Base-by-base conservation (phyloP, 2,113 vertebrate species). In the Nyctibius bracteatus region DNA sequence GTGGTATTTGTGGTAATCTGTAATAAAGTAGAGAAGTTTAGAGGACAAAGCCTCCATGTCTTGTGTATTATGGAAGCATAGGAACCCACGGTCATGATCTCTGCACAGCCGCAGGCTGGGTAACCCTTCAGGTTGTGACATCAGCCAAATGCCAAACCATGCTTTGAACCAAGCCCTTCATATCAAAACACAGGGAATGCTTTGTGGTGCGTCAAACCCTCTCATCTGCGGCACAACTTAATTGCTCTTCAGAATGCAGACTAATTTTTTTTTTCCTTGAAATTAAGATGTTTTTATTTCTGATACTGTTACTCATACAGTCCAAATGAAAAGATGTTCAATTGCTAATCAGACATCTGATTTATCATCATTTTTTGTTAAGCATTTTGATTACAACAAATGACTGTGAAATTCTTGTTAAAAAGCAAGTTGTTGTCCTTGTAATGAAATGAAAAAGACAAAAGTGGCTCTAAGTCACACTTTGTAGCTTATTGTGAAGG, bases 401-500 rank as follows among this genome's bases (percentile, higher is more conserved):
- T 61, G 28, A 68, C 39, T 28, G n/a, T 55, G 57, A 79, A 67
- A 78, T 82, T 35, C 17, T 88, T 65, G 74, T 82, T 72, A 68
- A 79, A 95, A 91, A 75, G 21, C 71, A 78, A 94, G 54, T 46
- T 77, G 59, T 82, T 97, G 71, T 88, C 54, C 88, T 85, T 31
- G 59, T 79, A 86, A 84, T 62, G 88, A 97, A 95, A 92, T 31
- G 5, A 28, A 57, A 94, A 96, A 92, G 54, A 66, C 28, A 68
- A 27, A 81, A 84, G 68, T 82, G 55, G 82, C 51, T 79, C 37
- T 51, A 81, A 47, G 77, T 77, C 55, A 86, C 49, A 25, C 30
- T 59, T 23, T 47, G 12, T 54, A 81, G 83, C 31, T 91, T 81
- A 89, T 89, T 93, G 37, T 81, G 75, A 84, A 62, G 21, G 73